Evolutionary conservation across 2,113 vertebrate genomes (phyloP).

Genomic region (Phrynosoma platyrhinos): DNA sequence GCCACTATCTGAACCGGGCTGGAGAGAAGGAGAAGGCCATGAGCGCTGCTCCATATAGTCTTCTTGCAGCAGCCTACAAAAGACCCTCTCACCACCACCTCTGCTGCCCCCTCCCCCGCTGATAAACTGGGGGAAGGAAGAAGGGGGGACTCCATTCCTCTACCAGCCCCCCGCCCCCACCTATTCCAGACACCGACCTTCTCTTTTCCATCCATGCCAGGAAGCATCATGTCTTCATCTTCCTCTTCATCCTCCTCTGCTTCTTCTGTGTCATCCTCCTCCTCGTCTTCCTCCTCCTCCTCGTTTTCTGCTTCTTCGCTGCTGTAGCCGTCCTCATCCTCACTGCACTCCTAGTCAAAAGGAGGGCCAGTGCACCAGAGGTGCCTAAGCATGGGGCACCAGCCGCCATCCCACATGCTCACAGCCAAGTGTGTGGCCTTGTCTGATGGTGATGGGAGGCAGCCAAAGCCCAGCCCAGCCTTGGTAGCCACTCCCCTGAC

Average conservation of each 20-base stretch:
- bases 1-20: conserved; percentile 98
- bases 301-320: conserved; percentile 84
- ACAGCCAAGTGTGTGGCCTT: too few species aligned
- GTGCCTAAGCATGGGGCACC: neutral
- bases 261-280: conserved; percentile 83
- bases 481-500: conserved; percentile 23
- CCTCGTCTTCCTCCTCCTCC: conserved; percentile 82
- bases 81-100: too few species aligned
- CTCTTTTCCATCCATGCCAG: conserved; percentile 98
- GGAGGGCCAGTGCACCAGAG: neutral
- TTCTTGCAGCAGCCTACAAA: too few species aligned
- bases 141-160: too few species aligned
- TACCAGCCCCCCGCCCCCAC: neutral
- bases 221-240: conserved; percentile 93
- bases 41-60: neutral
- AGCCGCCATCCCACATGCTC: neutral
- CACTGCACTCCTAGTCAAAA: conserved; percentile 88
- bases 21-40: neutral
- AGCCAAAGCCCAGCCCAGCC: neutral
- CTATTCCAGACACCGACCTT: conserved; percentile 79
- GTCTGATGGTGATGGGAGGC: too few species aligned
- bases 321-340: conserved; percentile 85
- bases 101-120: too few species aligned
- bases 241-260: conserved; percentile 80
- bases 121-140: neutral